A percentile compares a stretch with the other conserved stretches of the same genome.
phyloP scores from a whole-genome alignment of 2,113 vertebrate genomes.

The Hylia prasina region DNA sequence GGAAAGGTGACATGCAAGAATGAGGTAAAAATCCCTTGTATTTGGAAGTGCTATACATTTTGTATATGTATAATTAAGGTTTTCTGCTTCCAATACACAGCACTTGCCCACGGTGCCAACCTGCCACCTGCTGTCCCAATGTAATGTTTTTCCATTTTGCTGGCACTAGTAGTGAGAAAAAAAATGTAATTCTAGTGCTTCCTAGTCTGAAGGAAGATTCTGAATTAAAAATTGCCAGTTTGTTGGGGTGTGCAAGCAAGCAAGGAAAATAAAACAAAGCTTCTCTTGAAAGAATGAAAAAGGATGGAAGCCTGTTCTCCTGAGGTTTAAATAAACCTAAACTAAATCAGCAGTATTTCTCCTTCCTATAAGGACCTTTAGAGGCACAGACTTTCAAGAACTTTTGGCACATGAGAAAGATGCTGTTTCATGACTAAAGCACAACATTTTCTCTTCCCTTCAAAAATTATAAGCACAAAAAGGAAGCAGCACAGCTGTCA shows the following conservation, averaged over 20 bases:
- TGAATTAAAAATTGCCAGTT: not conserved
- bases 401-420: not conserved
- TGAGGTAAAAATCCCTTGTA: not conserved
- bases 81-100: not conserved
- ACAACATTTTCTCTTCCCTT: not conserved
- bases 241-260: not conserved
- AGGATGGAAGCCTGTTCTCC: not conserved
- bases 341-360: not conserved
- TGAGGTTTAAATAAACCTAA: not conserved
- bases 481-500: not conserved
- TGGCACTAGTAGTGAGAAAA: not conserved
- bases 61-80: not conserved
- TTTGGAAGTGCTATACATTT: not conserved
- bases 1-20: conserved; percentile 50
- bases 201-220: not conserved
- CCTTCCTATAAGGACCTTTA: not conserved
- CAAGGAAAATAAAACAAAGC: not conserved
- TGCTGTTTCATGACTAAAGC: not conserved
- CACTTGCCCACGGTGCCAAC: not conserved
- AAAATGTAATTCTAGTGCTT: not conserved
- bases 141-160: not conserved
- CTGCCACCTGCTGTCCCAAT: not conserved
- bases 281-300: not conserved
- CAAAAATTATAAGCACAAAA: not conserved
- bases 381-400: not conserved